These are phyloP conservation scores for Coendou prehensilis DNA, from an alignment of 2,797 vertebrate genomes.

Conservation along the genomic window DNA sequence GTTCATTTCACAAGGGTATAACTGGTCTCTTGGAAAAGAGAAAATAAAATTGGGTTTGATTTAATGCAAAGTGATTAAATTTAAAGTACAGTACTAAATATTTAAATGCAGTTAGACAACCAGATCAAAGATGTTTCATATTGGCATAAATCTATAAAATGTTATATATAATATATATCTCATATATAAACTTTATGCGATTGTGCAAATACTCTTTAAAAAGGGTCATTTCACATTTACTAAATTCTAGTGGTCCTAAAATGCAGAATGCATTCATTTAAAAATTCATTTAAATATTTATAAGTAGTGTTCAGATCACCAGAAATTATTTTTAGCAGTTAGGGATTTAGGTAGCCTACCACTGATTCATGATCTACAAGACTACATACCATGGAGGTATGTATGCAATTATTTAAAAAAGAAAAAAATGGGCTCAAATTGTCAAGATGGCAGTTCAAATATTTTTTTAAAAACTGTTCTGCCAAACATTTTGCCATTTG, in stretches of 20 bases:
- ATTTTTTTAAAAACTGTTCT: slow-evolving; percentile 82
- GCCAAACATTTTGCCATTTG: slow-evolving; percentile 86
- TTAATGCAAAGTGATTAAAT: slow-evolving; percentile 87
- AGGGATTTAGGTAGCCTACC: slow-evolving; percentile 87
- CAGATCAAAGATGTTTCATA: slow-evolving; percentile 90
- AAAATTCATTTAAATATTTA: slow-evolving; percentile 90
- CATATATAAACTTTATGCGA: slow-evolving; percentile 90
- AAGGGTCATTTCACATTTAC: slow-evolving; percentile 91
- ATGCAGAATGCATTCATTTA: slow-evolving; percentile 88
- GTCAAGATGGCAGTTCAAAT: slow-evolving; percentile 87
- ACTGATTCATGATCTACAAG: slow-evolving; percentile 87
- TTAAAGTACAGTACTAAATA: slow-evolving; percentile 90
- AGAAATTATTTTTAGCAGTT: slow-evolving; percentile 87
- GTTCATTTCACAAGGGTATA: slow-evolving; percentile 73
- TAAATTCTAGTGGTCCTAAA: slow-evolving; percentile 91
- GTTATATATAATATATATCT: slow-evolving; percentile 89
- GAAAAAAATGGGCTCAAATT: slow-evolving; percentile 84
- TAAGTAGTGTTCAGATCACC: slow-evolving; percentile 90
- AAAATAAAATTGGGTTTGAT: slow-evolving; percentile 87
- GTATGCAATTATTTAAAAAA: slow-evolving; percentile 84
- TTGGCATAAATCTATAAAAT: slow-evolving; percentile 88
- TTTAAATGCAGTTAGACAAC: slow-evolving; percentile 90
- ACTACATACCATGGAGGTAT: slow-evolving; percentile 86
- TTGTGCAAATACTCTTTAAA: slow-evolving; percentile 89
- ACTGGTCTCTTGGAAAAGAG: slow-evolving; percentile 81